A percentile compares a stretch with the other conserved stretches of the same genome.
Evolutionary conservation across 1,140 invertebrate species (phyloP).

Genomic region (Diorhabda carinulata): DNA sequence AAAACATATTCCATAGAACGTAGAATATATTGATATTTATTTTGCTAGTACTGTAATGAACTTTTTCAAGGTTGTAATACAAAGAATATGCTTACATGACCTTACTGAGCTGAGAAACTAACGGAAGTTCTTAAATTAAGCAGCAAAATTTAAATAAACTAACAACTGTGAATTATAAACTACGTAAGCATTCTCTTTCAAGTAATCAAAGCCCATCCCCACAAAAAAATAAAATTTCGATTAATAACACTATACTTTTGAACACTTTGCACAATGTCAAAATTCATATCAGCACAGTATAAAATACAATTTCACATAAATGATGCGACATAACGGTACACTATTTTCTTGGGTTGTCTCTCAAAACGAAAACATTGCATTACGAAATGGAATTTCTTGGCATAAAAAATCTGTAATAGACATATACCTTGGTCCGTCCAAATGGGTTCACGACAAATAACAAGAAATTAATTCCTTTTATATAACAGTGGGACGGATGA

Average conservation of each 20-base stretch:
- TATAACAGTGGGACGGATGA: constrained; percentile 54
- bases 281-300: background rate
- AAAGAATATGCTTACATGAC: background rate
- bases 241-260: constrained; percentile 1
- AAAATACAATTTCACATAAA: constrained; percentile 15
- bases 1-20: background rate
- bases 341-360: constrained; percentile 22
- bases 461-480: constrained; percentile 55
- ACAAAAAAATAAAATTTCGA: constrained; percentile 3
- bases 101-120: background rate
- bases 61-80: background rate
- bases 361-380: constrained; percentile 40
- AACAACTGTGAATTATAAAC: constrained; percentile 10
- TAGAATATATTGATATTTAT: constrained; percentile 3
- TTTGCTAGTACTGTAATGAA: background rate
- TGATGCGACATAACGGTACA: constrained; percentile 33
- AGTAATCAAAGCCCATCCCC: constrained; percentile 10
- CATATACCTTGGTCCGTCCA: constrained; percentile 63
- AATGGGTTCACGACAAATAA: constrained; percentile 62
- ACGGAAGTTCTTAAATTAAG: background rate
- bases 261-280: constrained; percentile 13
- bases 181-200: constrained; percentile 17
- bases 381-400: constrained; percentile 35
- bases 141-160: background rate
- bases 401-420: constrained; percentile 25